Percentiles rank a stretch among this genome's conserved stretches.
These are phyloP conservation scores for Leptopilina myrica DNA, from an alignment of 2,888 invertebrate genomes.

Conservation along the genomic window DNA sequence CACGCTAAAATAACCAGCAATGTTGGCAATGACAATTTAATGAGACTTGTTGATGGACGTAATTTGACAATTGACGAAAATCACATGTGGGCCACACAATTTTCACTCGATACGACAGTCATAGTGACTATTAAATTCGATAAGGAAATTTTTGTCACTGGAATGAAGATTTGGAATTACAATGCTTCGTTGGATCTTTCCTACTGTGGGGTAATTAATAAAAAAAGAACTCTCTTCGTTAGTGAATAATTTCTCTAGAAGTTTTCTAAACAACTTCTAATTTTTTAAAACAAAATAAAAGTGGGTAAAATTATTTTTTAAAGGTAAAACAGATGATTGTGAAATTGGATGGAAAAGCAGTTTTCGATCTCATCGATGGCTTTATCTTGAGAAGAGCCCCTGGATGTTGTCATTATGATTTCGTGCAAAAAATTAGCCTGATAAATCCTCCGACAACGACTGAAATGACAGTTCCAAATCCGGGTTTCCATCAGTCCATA, in stretches of 20 bases:
- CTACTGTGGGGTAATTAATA: conserved; percentile 80
- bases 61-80: conserved; percentile 83
- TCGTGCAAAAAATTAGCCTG: conserved; percentile 82
- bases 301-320: conserved; percentile 9
- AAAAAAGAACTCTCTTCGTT: too few species aligned
- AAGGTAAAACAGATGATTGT: conserved; percentile 71
- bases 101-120: conserved; percentile 60
- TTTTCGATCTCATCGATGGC: conserved; percentile 72
- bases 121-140: conserved; percentile 58
- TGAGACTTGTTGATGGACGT: conserved; percentile 82
- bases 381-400: conserved; percentile 84
- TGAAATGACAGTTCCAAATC: conserved; percentile 25
- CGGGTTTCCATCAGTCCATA: not conserved
- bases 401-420: conserved; percentile 87
- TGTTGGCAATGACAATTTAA: conserved; percentile 73
- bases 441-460: conserved; percentile 50
- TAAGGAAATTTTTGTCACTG: conserved; percentile 72
- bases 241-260: too few species aligned
- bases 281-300: too few species aligned
- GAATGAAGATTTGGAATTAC: conserved; percentile 89
- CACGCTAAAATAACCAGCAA: conserved; percentile 57
- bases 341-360: conserved; percentile 68
- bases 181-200: conserved; percentile 85
- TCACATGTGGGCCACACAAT: conserved; percentile 82
- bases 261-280: too few species aligned